Percentiles rank a stretch among this genome's conserved stretches.
phyloP scores from a whole-genome alignment of 92 coral and sea anemone genomes.

The Actinostola sp. region DNA sequence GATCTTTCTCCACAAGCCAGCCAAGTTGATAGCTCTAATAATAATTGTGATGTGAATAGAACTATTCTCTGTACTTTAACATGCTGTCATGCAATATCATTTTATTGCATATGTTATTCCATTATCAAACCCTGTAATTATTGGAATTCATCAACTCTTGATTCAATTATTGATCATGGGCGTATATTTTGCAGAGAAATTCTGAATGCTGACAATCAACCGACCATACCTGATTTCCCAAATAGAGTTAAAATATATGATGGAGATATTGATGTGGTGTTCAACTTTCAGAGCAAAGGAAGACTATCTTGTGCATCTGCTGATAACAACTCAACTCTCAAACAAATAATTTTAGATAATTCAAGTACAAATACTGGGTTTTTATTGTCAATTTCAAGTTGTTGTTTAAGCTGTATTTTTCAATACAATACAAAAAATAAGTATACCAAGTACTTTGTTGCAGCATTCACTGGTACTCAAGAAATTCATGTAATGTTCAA shows the following conservation, averaged over 20 bases:
- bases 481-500: slow-evolving; percentile 34
- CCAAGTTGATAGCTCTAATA: too few species aligned
- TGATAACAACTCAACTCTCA: slow-evolving; percentile 24
- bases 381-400: slow-evolving; percentile 28
- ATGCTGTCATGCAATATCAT: slow-evolving; percentile 36
- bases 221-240: not conserved
- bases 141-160: not conserved
- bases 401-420: slow-evolving; percentile 38
- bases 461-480: slow-evolving; percentile 14
- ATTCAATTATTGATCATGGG: slow-evolving; percentile 43
- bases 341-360: slow-evolving; percentile 20
- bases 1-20: too few species aligned
- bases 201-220: slow-evolving; percentile 22
- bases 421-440: slow-evolving; percentile 29
- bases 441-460: slow-evolving; percentile 38
- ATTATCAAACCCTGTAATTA: slow-evolving; percentile 53
- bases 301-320: slow-evolving; percentile 9
- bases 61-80: too few species aligned
- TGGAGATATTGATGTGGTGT: slow-evolving; percentile 9
- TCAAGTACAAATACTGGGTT: slow-evolving; percentile 20
- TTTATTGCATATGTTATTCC: slow-evolving; percentile 56
- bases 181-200: slow-evolving; percentile 37
- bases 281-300: slow-evolving; percentile 17
- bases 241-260: slow-evolving; percentile 23
- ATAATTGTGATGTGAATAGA: too few species aligned